Evolutionary conservation across 2,797 vertebrate species (phyloP), one percentile per base, ranked within the genome.

Genomic region (Fistularia commersonii): DNA sequence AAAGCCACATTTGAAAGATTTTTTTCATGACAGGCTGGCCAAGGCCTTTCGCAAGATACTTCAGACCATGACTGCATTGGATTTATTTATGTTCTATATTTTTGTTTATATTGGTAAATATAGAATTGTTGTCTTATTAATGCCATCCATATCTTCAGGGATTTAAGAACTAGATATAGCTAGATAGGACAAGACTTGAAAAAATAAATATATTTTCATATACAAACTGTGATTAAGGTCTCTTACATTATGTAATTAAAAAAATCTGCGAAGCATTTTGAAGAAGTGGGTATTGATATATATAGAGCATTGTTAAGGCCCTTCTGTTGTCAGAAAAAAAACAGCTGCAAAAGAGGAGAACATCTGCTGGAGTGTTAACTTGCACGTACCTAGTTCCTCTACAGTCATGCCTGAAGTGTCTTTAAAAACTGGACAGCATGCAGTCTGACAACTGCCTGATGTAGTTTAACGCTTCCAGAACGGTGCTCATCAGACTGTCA

Each of bases 361-460:
- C 84, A 87, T 85, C 85, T 86, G 87, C 67, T 69, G 32, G 41
- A 13, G 41, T n/a, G 66, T 46, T 42, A 76, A 69, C 72, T 71
- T 38, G 74, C 69, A 55, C 71, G 23, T 56, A 42, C 23, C 23
- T 23, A 23, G 23, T 23, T 23, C 55, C 73, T 74, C 32, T 23
- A 48, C 76, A 63, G 84, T 77, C 74, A 81, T 40, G 81, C 74
- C 68, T 83, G 69, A 83, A 66, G 61, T 49, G 61, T 67, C 64
- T 66, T 69, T 6, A 41, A 50, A 50, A 72, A 76, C 74, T 6
- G 76, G 82, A 77, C 77, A 49, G 34, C 23, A 4, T 23, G 23
- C 23, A 60, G 33, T 54, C 64, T 81, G 80, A 80, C 77, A 74
- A 71, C 10, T 32, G 61, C 64, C 64, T 75, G 61, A 72, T 23